These are phyloP conservation scores for Picus viridis DNA, from an alignment of 2,797 vertebrate genomes.

Conservation along the genomic window DNA sequence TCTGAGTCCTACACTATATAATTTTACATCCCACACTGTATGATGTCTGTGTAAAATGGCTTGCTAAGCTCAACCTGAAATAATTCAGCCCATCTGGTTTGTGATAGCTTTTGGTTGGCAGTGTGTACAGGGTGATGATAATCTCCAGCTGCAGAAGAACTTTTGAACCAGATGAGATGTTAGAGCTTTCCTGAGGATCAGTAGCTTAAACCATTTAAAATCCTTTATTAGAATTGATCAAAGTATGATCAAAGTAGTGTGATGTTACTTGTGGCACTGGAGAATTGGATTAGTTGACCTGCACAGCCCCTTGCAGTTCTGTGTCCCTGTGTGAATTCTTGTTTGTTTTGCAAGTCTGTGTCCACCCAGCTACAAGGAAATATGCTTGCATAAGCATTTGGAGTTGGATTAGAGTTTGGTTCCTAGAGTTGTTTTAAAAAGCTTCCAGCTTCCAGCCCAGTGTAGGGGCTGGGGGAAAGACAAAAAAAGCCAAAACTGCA, in stretches of 20 bases:
- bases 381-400: background rate
- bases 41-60: background rate
- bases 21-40: background rate
- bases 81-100: background rate
- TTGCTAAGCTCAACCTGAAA: background rate
- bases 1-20: background rate
- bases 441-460: background rate
- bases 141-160: background rate
- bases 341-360: background rate
- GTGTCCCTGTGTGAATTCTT: background rate
- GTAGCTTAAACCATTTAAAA: conserved; percentile 2
- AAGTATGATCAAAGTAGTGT: background rate
- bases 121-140: background rate
- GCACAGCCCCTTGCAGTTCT: background rate
- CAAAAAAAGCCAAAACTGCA: no score
- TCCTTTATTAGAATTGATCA: background rate
- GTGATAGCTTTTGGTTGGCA: background rate
- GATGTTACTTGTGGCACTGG: background rate
- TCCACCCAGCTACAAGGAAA: background rate
- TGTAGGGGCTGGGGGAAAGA: no score
- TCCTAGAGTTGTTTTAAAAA: background rate
- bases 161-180: background rate
- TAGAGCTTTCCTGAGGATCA: background rate
- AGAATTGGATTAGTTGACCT: background rate
- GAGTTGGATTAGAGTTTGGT: background rate